phyloP scores from a whole-genome alignment of 2,797 vertebrate genomes.

The Octomys mimax region DNA sequence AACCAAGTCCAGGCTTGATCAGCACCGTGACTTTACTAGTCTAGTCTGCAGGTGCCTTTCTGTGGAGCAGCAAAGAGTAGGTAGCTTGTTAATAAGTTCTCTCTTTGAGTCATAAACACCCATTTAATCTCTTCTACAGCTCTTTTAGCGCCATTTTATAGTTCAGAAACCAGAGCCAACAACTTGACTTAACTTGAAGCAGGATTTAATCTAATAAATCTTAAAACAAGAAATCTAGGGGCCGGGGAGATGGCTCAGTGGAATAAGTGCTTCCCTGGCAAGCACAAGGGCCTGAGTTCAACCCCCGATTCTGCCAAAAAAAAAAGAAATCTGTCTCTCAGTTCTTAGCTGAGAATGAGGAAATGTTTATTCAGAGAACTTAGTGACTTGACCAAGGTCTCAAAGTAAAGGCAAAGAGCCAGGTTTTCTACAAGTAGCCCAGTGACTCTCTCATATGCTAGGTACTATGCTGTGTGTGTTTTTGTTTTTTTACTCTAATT shows the following conservation, averaged over 20 bases:
- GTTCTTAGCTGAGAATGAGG: not conserved
- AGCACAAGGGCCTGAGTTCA: too few species aligned
- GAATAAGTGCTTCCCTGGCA: too few species aligned
- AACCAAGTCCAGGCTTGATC: not conserved
- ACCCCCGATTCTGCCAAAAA: too few species aligned
- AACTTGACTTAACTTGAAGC: not conserved
- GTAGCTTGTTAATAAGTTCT: not conserved
- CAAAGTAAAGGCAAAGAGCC: not conserved
- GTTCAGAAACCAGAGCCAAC: not conserved
- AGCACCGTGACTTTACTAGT: not conserved
- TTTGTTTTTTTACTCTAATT: not conserved
- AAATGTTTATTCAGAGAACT: constrained; percentile 2
- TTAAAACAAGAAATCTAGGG: too few species aligned
- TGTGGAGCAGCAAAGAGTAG: not conserved
- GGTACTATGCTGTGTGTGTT: not conserved
- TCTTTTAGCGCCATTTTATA: not conserved
- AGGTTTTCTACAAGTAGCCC: not conserved
- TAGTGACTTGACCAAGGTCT: constrained; percentile 4
- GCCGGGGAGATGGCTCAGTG: too few species aligned
- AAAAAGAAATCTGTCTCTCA: not conserved
- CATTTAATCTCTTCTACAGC: not conserved
- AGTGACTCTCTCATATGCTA: not conserved
- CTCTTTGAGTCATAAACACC: not conserved
- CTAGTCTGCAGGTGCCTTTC: not conserved
- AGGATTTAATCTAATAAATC: not conserved